Evolutionary conservation across 2,888 invertebrate species (phyloP), one percentile per base, ranked within the genome.

Genomic region (Entomobrya proxima): DNA sequence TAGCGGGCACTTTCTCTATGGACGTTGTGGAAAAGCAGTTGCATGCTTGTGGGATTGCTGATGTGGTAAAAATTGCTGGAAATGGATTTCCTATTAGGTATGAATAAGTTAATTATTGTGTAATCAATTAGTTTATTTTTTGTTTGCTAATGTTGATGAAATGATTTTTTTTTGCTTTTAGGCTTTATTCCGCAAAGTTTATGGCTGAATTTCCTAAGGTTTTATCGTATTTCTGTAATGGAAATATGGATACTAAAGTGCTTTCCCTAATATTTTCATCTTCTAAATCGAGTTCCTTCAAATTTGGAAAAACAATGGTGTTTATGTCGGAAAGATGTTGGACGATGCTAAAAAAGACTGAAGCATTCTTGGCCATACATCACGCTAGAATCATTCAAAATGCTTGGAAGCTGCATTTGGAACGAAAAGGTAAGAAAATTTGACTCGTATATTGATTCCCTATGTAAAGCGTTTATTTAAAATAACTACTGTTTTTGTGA

Each of bases 71-170:
- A 67, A 88, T 89, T 64, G 88, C 89, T 32, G 89, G 88, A 40
- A 89, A 89, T 69, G 89, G 89, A 9, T 89, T 76, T 80, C 89
- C 89, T 1, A 88, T 89, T 13, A 79, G 89, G 89, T 88, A 64
- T 74, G 74, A n/a, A n/a, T n/a, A 15, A 15, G 7, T 55, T 55
- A 15, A 55, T 15, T 74, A 27, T 50, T 11, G 44, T 72, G 9
- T 72, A 15, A 13, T 11, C 3, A 47, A 47, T 11, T 11, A n/a
- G 3, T 11, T 11, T n/a, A 58, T 11, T 27, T 9, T 58, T 27
- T 27, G 32, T 32, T 58, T 32, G 5, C 11, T 15, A 47, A 80
- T 69, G 15, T 35, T 1, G 2, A 18, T 64, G 27, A 44, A 44
- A 44, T 7, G 15, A 13, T 44, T 11, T 11, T 44, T 44, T n/a